Base-by-base conservation (phyloP, 2,888 invertebrate species). In the Clistopyga incitator region DNA sequence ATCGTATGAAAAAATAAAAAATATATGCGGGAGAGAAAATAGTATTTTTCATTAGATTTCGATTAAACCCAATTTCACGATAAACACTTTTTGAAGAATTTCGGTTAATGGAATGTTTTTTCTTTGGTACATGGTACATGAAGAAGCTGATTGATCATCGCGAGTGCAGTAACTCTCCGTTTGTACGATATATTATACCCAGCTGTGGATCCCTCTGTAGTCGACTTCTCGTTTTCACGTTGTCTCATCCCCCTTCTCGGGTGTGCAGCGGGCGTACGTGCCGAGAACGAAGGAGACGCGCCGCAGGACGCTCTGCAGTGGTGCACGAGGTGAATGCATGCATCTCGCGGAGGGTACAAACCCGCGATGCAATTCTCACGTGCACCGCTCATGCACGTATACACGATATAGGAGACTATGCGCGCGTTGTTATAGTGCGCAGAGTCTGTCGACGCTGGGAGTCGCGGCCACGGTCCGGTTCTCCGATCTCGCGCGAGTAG, bases 391-490 rank as follows among this genome's bases (percentile, higher is more conserved):
- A 52, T 54, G 45, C 47, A 20, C 59, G 47, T 52, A 59, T n/a
- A 59, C 47, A 20, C 25, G 20, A 13, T 72, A n/a, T 23, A 70
- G 29, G 65, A 50, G 29, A 45, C 20, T n/a, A 47, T 38, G 20
- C n/a, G 52, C 15, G n/a, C 15, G 13, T 38, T 11, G 8, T 38
- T 11, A 20, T 11, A 34, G 34, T 45, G 38, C 70, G 70, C 61
- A 38, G 59, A 52, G 42, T 67, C 65, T 29, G 64, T 65, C 56
- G 71, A 64, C 52, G 38, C 34, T 54, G 78, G 38, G 64, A 64
- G 23, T 54, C 68, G 25, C 45, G 64, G 79, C 65, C 74, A 29
- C 78, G 88, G 87, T 88, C 88, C 88, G 88, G 84, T 88, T 88
- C 86, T 86, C 87, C 85, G 83, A 82, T 81, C 81, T 76, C 70